Base-by-base conservation (phyloP, 2,113 vertebrate genomes). In the Sterrhoptilus dennistouni region DNA sequence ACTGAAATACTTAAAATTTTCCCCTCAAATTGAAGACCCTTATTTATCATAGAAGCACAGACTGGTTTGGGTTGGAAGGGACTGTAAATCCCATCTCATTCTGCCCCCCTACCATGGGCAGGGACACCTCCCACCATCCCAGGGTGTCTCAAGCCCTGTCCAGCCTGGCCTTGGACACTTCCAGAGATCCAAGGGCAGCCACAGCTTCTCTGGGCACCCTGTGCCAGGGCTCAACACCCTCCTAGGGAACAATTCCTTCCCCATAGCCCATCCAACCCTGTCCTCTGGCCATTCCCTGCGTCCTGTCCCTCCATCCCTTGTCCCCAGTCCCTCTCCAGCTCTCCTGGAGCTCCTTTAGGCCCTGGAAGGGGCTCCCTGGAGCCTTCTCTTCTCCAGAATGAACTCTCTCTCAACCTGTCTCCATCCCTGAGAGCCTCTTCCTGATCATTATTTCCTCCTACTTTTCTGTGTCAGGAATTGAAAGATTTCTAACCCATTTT, bases 111-210 rank as follows among this genome's bases (percentile, higher is more conserved):
- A 12, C 40, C 7, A 2, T 17, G 40, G 14, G 29, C 40, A 54
- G 65, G 29, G 49, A 70, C 49, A 47, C 2, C 16, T 87, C 0
- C 24, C 49, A 29, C n/a, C 1, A 0, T 0, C n/a, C n/a, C 75
- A 63, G 29, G 12, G 0, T 0, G 8, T 5, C 70, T 64, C 56
- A 66, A 59, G 17, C 17, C 13, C 25, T 0, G 0, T 59, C 83
- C 71, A 79, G 0, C 10, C 56, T 63, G 47, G 12, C 40, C 56
- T 63, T 53, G 74, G 56, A 4, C 64, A 61, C 10, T 53, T 2
- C 64, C 84, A 78, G 74, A 38, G 38, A 78, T 53, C 36, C 83
- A 66, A 47, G 38, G 38, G 28, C 64, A 53, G 35, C 42, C 52
- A 35, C 60, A 66, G 60, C 35, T 42, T 3, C 52, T 57, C 50